Base-by-base conservation (phyloP, 2,888 invertebrate genomes). In the Epirrhoe tristata region DNA sequence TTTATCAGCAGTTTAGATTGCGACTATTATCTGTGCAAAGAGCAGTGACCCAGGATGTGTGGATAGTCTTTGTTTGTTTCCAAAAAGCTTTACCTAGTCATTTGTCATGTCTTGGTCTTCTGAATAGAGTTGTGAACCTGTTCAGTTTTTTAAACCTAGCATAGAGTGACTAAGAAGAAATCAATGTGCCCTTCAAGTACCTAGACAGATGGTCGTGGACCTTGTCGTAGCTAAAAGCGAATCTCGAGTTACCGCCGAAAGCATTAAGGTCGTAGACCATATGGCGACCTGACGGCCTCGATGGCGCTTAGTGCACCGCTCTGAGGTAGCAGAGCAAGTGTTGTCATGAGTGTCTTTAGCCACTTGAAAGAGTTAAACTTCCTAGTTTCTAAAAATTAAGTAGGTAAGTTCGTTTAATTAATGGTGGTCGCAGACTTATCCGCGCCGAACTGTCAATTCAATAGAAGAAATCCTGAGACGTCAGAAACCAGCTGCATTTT, bases 201-300 rank as follows among this genome's bases (percentile, higher is more conserved):
- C 39, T 43, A 43, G 12, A 14, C 50, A 51, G 50, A 51, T 17
- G 50, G 50, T 50, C 34, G 62, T 50, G 31, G 55, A 36, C 55
- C 55, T 60, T 60, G 46, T 54, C 32, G 32, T 32, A 52, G 31
- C 59, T 43, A 46, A 31, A 53, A 54, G 53, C 17, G 61, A 55
- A 56, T 63, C 58, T 59, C 48, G 57, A 54, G 57, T 63, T 39
- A 56, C 59, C 51, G 54, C 67, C 67, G 64, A 66, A 66, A 57
- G 51, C 12, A 14, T 17, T 58, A 62, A 74, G 74, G 74, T 67
- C 72, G 59, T 52, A 54, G 34, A 43, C 71, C 73, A 73, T 70
- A 58, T 73, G 73, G 71, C 59, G 58, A 57, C 57, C 48, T 24
- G 66, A 5, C 59, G 70, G 36, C 72, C 70, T 70, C 70, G 60